A percentile compares a stretch with the other conserved stretches of the same genome.
phyloP scores from a whole-genome alignment of 2,888 invertebrate genomes.

The Agrochola litura region DNA sequence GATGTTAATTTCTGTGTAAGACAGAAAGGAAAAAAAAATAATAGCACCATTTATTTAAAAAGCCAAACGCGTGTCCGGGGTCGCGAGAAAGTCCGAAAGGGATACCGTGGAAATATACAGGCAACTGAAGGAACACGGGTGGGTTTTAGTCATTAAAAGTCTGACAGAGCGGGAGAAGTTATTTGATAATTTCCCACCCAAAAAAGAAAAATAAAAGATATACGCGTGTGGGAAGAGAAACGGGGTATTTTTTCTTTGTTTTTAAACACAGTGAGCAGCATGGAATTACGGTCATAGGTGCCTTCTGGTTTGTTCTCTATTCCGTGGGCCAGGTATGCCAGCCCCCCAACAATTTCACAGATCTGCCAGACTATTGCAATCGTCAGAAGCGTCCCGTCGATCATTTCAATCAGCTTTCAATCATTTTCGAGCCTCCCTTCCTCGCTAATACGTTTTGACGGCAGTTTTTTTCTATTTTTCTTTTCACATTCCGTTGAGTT shows the following conservation, averaged over 20 bases:
- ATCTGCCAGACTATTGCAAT: constrained; percentile 71
- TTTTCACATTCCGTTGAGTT: constrained; percentile 62
- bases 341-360: constrained; percentile 53
- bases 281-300: too few species aligned
- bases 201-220: too few species aligned
- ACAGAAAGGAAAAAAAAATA: neutral
- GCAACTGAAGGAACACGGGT: too few species aligned
- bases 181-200: too few species aligned
- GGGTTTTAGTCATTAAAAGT: too few species aligned
- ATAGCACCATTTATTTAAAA: neutral
- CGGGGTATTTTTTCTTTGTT: neutral
- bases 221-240: neutral
- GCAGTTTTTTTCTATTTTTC: constrained; percentile 57
- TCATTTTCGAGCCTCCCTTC: constrained; percentile 76
- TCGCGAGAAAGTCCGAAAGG: too few species aligned
- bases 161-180: too few species aligned
- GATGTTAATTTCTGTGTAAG: too few species aligned
- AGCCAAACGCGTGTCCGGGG: too few species aligned
- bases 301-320: constrained; percentile 2
- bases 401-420: constrained; percentile 84
- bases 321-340: constrained; percentile 13
- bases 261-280: neutral
- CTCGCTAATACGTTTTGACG: constrained; percentile 66
- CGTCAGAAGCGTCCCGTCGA: constrained; percentile 72
- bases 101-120: too few species aligned